Conservation (phyloP, 2,797 vertebrate species). For the Chromis chromis region DNA sequence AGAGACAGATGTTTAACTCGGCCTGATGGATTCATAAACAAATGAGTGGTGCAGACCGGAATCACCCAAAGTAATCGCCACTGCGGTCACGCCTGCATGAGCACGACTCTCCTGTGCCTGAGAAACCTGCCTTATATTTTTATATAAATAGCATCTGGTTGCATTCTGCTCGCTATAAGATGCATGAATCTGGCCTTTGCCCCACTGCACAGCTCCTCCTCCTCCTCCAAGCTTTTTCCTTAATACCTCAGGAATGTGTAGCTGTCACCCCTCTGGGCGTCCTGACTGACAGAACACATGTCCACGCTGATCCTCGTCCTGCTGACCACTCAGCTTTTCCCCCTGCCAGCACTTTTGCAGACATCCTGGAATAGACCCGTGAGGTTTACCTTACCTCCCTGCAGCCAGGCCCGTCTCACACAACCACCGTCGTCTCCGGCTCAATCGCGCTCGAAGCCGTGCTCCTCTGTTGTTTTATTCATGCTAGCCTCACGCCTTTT, state of each 20-base stretch:
- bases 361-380: constrained; percentile 65
- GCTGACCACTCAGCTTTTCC: constrained; percentile 73
- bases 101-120: constrained; percentile 25
- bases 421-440: constrained; percentile 34
- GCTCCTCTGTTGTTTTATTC: constrained; percentile 46
- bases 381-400: constrained; percentile 62
- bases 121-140: constrained; percentile 43
- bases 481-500: constrained; percentile 1
- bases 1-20: constrained; percentile 61
- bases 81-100: constrained; percentile 36
- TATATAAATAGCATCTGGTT: constrained; percentile 30
- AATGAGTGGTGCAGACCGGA: constrained; percentile 60
- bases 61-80: constrained; percentile 37
- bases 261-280: constrained; percentile 40
- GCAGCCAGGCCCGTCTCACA: constrained; percentile 18
- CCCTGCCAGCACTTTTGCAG: constrained; percentile 61
- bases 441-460: constrained; percentile 10
- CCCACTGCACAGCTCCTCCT: not conserved
- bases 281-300: constrained; percentile 78
- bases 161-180: not conserved
- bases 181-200: constrained; percentile 1
- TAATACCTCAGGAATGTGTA: constrained; percentile 45
- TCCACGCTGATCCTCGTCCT: constrained; percentile 68
- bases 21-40: constrained; percentile 71
- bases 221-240: constrained; percentile 11